phyloP scores from a whole-genome alignment of 2,797 vertebrate genomes.

The Mycteria americana region DNA sequence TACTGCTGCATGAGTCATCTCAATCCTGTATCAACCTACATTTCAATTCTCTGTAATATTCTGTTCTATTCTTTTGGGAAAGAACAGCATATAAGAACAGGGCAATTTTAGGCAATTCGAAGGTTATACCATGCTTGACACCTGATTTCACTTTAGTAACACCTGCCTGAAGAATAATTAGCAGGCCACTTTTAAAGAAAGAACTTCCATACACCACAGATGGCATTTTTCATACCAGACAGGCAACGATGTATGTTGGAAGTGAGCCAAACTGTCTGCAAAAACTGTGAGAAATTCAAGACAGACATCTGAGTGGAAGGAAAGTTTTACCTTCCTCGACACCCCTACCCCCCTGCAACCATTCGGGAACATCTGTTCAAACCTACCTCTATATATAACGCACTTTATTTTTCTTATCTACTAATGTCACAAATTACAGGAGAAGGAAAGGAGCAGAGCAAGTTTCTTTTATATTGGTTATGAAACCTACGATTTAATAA shows the following conservation, averaged over 20 bases:
- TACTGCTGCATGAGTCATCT: background rate
- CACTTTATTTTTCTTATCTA: slow-evolving; percentile 56
- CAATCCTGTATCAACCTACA: background rate
- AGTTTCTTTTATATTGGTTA: background rate
- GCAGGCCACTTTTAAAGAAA: slow-evolving; percentile 65
- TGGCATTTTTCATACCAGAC: slow-evolving; percentile 82
- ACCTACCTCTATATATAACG: background rate
- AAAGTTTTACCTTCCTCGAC: slow-evolving; percentile 62
- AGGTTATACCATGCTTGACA: slow-evolving; percentile 65
- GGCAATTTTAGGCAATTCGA: slow-evolving; percentile 58
- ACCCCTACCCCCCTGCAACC: background rate
- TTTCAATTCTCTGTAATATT: slow-evolving; percentile 5
- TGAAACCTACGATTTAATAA: slow-evolving; percentile 14
- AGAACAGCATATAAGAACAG: background rate
- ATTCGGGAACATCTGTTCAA: slow-evolving; percentile 68
- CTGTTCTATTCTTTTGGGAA: slow-evolving; percentile 48
- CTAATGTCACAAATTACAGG: background rate
- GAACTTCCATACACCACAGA: slow-evolving; percentile 76
- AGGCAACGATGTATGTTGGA: slow-evolving; percentile 76
- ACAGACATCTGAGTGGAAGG: slow-evolving; percentile 72
- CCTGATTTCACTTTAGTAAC: slow-evolving; percentile 77
- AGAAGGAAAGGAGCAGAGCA: background rate
- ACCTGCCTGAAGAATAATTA: slow-evolving; percentile 77
- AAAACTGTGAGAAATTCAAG: slow-evolving; percentile 83
- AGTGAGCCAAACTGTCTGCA: slow-evolving; percentile 79